Conservation (phyloP, 2,113 vertebrate genomes). For the Elachura formosa region DNA sequence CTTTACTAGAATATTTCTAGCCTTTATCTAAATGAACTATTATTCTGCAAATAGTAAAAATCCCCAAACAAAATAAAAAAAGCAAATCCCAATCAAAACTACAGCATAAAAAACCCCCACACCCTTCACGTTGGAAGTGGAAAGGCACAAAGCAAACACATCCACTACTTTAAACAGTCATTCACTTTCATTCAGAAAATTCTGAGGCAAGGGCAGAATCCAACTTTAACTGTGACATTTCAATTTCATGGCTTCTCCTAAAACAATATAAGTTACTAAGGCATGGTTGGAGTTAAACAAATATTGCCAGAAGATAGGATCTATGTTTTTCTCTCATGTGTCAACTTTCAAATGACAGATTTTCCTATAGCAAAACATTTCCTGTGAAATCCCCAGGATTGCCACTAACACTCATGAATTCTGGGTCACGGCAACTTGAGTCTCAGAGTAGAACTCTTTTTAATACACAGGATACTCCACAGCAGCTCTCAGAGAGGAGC, state of each 20-base stretch:
- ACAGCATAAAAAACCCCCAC: background rate
- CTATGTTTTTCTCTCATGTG: background rate
- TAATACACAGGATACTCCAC: background rate
- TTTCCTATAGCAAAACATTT: background rate
- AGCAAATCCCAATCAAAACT: background rate
- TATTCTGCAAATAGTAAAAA: background rate
- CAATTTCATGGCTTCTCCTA: background rate
- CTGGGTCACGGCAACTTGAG: accelerated
- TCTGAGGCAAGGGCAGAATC: background rate
- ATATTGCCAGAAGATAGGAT: background rate
- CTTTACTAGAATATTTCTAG: background rate
- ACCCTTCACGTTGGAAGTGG: background rate
- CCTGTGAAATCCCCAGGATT: background rate
- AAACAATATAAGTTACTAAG: background rate
- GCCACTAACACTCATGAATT: background rate
- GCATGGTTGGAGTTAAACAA: background rate
- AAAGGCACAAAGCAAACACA: background rate
- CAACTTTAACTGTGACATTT: background rate
- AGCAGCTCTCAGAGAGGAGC: background rate
- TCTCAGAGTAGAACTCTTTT: background rate
- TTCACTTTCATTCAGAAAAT: background rate
- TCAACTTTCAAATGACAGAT: background rate
- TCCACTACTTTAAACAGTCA: background rate
- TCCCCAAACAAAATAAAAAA: background rate
- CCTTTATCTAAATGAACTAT: background rate